Evolutionary conservation across 2,797 vertebrate genomes (phyloP), one percentile per base, ranked within the genome.

Genomic region (Lutjanus argentimaculatus): DNA sequence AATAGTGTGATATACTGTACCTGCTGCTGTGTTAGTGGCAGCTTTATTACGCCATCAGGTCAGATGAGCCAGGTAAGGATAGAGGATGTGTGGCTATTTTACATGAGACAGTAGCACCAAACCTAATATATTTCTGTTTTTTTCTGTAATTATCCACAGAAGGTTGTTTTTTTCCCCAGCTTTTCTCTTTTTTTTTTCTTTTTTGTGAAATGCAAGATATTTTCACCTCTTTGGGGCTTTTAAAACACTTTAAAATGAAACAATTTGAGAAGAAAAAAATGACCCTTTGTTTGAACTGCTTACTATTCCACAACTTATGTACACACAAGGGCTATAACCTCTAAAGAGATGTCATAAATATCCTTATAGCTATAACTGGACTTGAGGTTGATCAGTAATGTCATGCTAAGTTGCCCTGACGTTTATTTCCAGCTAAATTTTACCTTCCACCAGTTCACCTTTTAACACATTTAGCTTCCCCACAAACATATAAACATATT

Each of bases 1-100:
- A 30, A 15, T 4, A 14, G 22, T 56, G 8, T 8, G 36, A 61
- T 30, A 19, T n/a, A 17, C 53, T 66, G 36, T 45, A 22, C 14
- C 8, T 36, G 22, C 14, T 58, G 11, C 12, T 17, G 48, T 62
- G 40, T 21, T 67, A 45, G 17, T 40, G 45, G 51, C 13, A 53
- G 49, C 56, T 52, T 45, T 17, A 74, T 19, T 49, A 30, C 65
- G 42, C 58, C 52, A 75, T 81, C 46, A 22, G 36, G 45, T 57
- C 63, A 55, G 42, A 67, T 67, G 7, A 65, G 21, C 13, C 15
- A 49, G 21, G 62, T 40, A 58, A 43, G 8, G 22, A 22, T 15
- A 2, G 8, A 68, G 22, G 4, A 48, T 57, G 25, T 59, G 5
- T 13, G 1, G 43, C 63, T 52, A n/a, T n/a, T 19, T 51, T 62